A percentile compares a stretch with the other conserved stretches of the same genome.
Evolutionary conservation across 2,113 vertebrate species (phyloP).

Genomic region (Isichthys henryi): DNA sequence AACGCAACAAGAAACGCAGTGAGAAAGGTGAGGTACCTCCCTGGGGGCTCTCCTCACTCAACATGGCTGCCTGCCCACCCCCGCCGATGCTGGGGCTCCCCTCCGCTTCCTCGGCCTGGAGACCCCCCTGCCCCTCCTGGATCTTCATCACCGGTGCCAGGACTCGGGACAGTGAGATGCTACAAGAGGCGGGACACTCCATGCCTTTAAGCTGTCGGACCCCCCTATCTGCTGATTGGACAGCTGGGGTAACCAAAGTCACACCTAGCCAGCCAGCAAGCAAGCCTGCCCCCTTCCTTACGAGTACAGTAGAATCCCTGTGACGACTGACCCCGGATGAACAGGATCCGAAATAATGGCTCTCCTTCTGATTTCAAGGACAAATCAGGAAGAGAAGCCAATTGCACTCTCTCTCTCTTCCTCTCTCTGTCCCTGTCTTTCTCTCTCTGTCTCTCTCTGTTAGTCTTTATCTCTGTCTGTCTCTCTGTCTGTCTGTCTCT

Average conservation of each 20-base stretch:
- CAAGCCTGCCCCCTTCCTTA: not conserved
- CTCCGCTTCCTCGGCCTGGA: slow-evolving; percentile 60
- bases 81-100: slow-evolving; percentile 37
- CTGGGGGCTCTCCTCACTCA: slow-evolving; percentile 81
- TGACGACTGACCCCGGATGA: not conserved
- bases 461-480: too few relatives aligned
- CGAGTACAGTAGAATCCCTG: not conserved
- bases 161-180: slow-evolving; percentile 52
- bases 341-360: not conserved
- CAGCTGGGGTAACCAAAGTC: slow-evolving; percentile 48
- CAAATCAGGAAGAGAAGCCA: not conserved
- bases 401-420: not conserved
- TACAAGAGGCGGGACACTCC: slow-evolving; percentile 31
- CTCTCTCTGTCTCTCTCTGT: not conserved
- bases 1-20: not conserved
- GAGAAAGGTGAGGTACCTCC: slow-evolving; percentile 62
- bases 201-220: slow-evolving; percentile 43
- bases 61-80: slow-evolving; percentile 67
- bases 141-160: slow-evolving; percentile 83
- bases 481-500: too few relatives aligned
- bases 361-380: not conserved
- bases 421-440: not conserved
- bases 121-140: slow-evolving; percentile 71
- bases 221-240: slow-evolving; percentile 46
- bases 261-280: slow-evolving; percentile 50